Evolutionary conservation across 2,797 vertebrate genomes (phyloP).

Genomic region (Centroberyx gerrardi): DNA sequence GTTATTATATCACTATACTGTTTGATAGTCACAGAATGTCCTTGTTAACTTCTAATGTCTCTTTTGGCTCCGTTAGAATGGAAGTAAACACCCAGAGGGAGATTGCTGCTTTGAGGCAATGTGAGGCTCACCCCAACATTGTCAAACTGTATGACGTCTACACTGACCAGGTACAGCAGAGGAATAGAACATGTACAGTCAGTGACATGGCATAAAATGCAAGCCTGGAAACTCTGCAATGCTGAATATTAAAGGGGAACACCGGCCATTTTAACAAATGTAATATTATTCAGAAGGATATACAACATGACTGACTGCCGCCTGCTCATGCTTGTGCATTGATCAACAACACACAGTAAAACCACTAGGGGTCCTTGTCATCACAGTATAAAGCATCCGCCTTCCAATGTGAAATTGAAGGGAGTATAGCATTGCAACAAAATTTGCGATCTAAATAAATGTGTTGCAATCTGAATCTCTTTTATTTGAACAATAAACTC

Average conservation of each 20-base stretch:
- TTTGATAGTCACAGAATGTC: slow-evolving; percentile 6
- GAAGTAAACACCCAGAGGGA: slow-evolving; percentile 92
- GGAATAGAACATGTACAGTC: neutral
- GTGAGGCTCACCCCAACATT: slow-evolving; percentile 92
- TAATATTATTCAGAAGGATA: too few species aligned
- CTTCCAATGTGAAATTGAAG: too few species aligned
- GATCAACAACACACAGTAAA: too few species aligned
- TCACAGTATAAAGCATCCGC: too few species aligned
- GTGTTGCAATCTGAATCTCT: too few species aligned
- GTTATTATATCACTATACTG: neutral
- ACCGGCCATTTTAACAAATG: too few species aligned
- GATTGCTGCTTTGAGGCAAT: slow-evolving; percentile 91
- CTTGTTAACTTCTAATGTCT: slow-evolving; percentile 7
- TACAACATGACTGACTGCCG: too few species aligned
- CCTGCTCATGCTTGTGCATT: too few species aligned
- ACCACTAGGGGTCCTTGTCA: too few species aligned
- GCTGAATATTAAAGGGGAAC: neutral
- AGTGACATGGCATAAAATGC: neutral
- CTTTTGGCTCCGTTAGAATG: slow-evolving; percentile 83
- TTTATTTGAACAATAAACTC: too few species aligned
- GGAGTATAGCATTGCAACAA: too few species aligned
- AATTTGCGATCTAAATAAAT: too few species aligned
- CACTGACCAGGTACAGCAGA: slow-evolving; percentile 90
- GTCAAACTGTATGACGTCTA: slow-evolving; percentile 92
- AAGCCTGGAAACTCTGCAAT: neutral